Conservation (phyloP, 1,140 invertebrate species). For the Thaumetopoea pityocampa region DNA sequence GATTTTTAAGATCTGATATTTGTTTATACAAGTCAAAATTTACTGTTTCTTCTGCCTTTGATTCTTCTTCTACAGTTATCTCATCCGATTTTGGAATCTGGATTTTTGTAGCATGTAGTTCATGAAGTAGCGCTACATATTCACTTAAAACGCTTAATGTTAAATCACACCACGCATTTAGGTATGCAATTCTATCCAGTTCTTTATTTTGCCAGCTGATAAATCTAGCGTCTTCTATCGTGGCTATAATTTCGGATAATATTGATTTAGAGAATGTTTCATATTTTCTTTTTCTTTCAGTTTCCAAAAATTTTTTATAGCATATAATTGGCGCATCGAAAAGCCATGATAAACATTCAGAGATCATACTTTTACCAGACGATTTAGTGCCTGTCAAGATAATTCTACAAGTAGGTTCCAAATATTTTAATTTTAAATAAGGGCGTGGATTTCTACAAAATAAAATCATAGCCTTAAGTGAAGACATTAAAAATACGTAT, state of each 20-base stretch:
- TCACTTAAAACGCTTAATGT: constrained; percentile 26
- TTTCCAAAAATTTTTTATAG: constrained; percentile 38
- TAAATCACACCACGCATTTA: constrained; percentile 41
- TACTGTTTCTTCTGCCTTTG: constrained; percentile 1
- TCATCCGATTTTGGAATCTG: not conserved
- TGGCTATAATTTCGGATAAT: constrained; percentile 57
- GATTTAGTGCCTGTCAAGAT: constrained; percentile 52
- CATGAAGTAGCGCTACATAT: constrained; percentile 32
- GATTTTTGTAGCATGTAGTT: constrained; percentile 4
- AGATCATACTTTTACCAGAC: constrained; percentile 58
- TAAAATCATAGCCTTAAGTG: constrained; percentile 50
- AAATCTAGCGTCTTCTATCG: constrained; percentile 53
- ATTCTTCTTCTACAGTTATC: not conserved
- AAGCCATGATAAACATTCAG: constrained; percentile 56
- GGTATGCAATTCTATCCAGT: constrained; percentile 34
- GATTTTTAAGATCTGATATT: constrained; percentile 23
- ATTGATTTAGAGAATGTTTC: constrained; percentile 46
- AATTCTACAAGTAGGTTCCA: constrained; percentile 60
- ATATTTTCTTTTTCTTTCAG: constrained; percentile 51
- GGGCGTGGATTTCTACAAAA: constrained; percentile 79
- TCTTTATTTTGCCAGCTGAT: constrained; percentile 45
- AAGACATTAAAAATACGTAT: constrained; percentile 76
- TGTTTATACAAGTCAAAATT: constrained; percentile 17
- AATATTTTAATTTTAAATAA: constrained; percentile 62
- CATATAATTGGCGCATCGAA: constrained; percentile 47